Conservation (phyloP, 2,797 vertebrate species). For the Melanotaenia trifasciata region DNA sequence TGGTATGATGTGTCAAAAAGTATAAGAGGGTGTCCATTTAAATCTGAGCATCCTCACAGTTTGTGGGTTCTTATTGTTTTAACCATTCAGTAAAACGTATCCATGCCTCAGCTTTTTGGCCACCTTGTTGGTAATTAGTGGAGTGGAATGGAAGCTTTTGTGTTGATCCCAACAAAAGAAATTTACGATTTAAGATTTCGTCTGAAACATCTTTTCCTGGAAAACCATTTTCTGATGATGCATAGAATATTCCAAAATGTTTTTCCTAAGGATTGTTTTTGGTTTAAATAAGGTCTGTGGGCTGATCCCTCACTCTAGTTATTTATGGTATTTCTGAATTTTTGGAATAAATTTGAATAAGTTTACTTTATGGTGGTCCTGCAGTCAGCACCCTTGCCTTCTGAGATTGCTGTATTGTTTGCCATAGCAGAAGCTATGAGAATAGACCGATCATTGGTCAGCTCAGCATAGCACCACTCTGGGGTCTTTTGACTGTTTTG, state of each 20-base stretch:
- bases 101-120: no score
- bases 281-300: neutral
- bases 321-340: neutral
- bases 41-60: neutral
- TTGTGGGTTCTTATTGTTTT: neutral
- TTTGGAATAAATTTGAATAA: neutral
- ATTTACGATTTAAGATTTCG: neutral
- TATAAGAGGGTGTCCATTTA: neutral
- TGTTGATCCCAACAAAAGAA: neutral
- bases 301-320: neutral
- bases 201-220: neutral
- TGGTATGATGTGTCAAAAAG: neutral
- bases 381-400: constrained; percentile 6
- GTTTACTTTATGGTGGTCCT: neutral
- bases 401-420: constrained; percentile 43
- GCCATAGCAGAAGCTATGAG: constrained; percentile 7
- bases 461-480: constrained; percentile 23
- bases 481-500: constrained; percentile 36
- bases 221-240: neutral
- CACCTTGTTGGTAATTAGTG: neutral
- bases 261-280: neutral
- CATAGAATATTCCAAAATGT: neutral
- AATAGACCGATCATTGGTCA: constrained; percentile 38
- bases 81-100: no score
- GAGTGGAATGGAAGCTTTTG: neutral